phyloP scores from a whole-genome alignment of 1,140 invertebrate species.

The Agraylea sexmaculata region DNA sequence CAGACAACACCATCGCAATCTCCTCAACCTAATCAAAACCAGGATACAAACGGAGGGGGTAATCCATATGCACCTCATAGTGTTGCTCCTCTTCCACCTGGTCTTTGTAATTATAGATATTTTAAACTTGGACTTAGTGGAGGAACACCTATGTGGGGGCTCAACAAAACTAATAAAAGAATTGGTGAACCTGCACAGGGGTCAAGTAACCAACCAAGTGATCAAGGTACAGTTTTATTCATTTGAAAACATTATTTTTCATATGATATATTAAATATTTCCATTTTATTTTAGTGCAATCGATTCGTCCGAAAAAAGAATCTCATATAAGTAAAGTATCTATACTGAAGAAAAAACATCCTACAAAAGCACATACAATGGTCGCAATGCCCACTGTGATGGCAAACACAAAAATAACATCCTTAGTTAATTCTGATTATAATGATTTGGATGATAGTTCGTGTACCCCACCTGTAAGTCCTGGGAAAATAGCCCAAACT shows the following conservation, averaged over 20 bases:
- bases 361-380: constrained; percentile 35
- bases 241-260: not conserved
- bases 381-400: constrained; percentile 36
- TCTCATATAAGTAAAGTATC: constrained; percentile 44
- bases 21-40: constrained; percentile 30
- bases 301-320: constrained; percentile 35
- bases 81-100: constrained; percentile 33
- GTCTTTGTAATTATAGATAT: constrained; percentile 42
- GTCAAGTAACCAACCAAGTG: constrained; percentile 6
- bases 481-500: constrained; percentile 20
- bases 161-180: constrained; percentile 21
- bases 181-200: constrained; percentile 7
- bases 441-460: constrained; percentile 54
- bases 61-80: constrained; percentile 41
- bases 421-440: constrained; percentile 48
- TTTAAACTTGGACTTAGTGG: constrained; percentile 55
- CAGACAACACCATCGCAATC: constrained; percentile 33
- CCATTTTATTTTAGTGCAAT: constrained; percentile 23
- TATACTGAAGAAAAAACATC: constrained; percentile 40
- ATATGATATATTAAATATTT: constrained; percentile 4
- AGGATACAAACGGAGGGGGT: constrained; percentile 36
- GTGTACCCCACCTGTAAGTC: constrained; percentile 43
- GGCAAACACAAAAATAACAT: constrained; percentile 40
- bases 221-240: constrained; percentile 7
- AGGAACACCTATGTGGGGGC: constrained; percentile 60